Base-by-base conservation (phyloP, 2,113 vertebrate species). In the Daubentonia madagascariensis region DNA sequence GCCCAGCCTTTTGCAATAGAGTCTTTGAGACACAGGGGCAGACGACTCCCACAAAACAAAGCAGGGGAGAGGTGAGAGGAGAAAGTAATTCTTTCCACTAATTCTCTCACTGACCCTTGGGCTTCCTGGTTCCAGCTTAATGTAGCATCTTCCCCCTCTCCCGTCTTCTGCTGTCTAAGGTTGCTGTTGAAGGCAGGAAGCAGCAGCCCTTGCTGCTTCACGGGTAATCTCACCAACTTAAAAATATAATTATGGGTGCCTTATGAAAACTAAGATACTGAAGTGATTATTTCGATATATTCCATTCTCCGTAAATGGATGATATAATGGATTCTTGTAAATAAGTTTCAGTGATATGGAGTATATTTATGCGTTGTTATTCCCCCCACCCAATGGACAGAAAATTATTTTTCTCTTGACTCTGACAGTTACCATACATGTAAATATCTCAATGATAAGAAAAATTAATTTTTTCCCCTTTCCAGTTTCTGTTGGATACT, bases 361-460 rank as follows among this genome's bases (percentile, higher is more conserved):
- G 59, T n/a, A 59, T 22, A 92, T 50, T 95, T 65, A 78, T 40
- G 32, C 54, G 25, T 45, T 75, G 3, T 61, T 23, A 73, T 63
- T 86, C 63, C 16, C 20, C 83, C 25, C 8, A 0, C 1, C 85
- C 72, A n/a, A n/a, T 61, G 83, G 65, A 9, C 57, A 80, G 8
- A 95, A 18, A 52, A 93, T 92, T 91, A 18, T 87, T 96, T 97
- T 78, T 45, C n/a, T 95, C 97, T 97, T 0, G 0, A 5, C 50
- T 89, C 87, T 96, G 70, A 70, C 65, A 84, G 52, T 37, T 94
- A 57, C 92, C 28, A 17, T 48, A 25, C 40, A 85, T 92, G 90
- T 85, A 89, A 96, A 68, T 97, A 97, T 94, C 30, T 68, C 78
- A 93, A 89, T 81, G 94, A 96, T 72, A 96, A 65, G 68, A 81